These are phyloP conservation scores for Rhyacichthys aspro DNA, from an alignment of 2,797 vertebrate species.

Conservation along the genomic window DNA sequence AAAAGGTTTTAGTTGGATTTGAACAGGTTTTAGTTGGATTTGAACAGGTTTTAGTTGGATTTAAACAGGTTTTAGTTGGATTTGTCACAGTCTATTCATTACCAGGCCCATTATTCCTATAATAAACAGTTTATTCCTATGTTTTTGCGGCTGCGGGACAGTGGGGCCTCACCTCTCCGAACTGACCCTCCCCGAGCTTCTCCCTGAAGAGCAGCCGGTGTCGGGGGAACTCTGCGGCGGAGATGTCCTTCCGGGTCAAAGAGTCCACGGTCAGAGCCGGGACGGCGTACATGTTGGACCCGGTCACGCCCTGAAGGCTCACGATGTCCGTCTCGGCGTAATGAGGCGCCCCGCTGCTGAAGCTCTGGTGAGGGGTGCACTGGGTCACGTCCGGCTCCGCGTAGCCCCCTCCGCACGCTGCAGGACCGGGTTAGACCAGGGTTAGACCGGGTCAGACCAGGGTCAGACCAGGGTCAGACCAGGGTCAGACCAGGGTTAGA, in stretches of 20 bases:
- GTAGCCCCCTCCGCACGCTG: constrained; percentile 87
- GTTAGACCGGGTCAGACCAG: no score
- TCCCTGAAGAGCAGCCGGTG: constrained; percentile 88
- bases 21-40: no score
- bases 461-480: no score
- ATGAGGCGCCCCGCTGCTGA: constrained; percentile 87
- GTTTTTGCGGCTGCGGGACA: no score
- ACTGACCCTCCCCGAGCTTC: constrained; percentile 92
- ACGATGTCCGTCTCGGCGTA: constrained; percentile 90
- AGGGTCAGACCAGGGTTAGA: neutral
- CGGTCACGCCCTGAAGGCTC: constrained; percentile 88
- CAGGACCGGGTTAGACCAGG: neutral
- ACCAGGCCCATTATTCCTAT: no score
- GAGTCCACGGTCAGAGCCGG: constrained; percentile 90
- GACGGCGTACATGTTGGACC: constrained; percentile 92
- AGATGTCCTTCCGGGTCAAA: constrained; percentile 89
- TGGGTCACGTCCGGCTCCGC: constrained; percentile 90
- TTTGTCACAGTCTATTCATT: no score
- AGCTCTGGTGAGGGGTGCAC: constrained; percentile 89
- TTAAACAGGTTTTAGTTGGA: no score
- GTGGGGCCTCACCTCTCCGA: constrained; percentile 88
- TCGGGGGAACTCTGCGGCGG: constrained; percentile 88
- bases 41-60: no score
- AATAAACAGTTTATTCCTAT: no score
- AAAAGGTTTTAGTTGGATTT: no score